Evolutionary conservation across 2,888 invertebrate genomes (phyloP).

Genomic region (Morpho achilles): DNA sequence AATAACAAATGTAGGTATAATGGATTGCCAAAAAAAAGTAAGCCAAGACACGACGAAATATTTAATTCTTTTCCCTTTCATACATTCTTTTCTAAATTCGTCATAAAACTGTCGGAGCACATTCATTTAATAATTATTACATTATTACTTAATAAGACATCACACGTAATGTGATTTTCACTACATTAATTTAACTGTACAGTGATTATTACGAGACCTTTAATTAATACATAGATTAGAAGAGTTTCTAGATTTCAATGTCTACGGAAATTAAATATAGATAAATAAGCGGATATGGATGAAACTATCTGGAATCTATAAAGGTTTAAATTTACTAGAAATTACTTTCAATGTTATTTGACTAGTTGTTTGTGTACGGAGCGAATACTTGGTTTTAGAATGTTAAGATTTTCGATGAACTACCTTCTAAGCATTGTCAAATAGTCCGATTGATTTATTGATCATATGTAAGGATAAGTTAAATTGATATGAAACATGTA

Average conservation of each 20-base stretch:
- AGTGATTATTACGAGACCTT: constrained; percentile 76
- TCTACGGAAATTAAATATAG: constrained; percentile 45
- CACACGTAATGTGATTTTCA: constrained; percentile 71
- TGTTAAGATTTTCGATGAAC: too few species aligned
- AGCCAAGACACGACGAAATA: constrained; percentile 75
- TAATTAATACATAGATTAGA: constrained; percentile 67
- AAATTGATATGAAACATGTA: too few species aligned
- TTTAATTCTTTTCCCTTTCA: constrained; percentile 75
- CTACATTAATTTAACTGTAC: constrained; percentile 78
- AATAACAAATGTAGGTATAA: too few species aligned
- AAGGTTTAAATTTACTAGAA: background rate
- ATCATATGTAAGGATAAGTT: too few species aligned
- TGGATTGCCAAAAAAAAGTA: constrained; percentile 27
- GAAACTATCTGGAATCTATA: constrained; percentile 14
- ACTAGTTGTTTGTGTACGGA: too few species aligned
- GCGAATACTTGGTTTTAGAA: too few species aligned
- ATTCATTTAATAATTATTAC: constrained; percentile 69
- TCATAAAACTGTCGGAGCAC: constrained; percentile 77
- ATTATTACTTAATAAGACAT: constrained; percentile 75
- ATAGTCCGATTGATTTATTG: too few species aligned
- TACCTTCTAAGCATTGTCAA: too few species aligned
- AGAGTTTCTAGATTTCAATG: constrained; percentile 57
- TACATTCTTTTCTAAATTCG: constrained; percentile 79
- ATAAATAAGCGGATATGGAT: constrained; percentile 5
- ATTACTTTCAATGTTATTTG: too few species aligned